Conservation (phyloP, 1,140 invertebrate genomes). For the Habropoda laboriosa region DNA sequence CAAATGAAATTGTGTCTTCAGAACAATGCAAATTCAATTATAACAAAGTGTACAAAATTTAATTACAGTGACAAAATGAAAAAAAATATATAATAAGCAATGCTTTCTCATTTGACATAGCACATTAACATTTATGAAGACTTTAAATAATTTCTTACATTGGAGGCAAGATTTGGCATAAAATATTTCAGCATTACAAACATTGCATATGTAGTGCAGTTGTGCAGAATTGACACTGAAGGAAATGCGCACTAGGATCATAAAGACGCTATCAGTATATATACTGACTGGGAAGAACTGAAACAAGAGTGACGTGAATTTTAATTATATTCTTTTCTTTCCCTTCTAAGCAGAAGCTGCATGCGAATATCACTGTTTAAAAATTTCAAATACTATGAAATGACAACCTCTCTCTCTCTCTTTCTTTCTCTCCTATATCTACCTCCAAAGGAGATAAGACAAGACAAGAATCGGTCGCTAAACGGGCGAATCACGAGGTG, state of each 20-base stretch:
- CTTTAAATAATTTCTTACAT: conserved; percentile 40
- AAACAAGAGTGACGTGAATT: not conserved
- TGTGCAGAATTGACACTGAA: conserved; percentile 50
- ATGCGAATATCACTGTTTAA: conserved; percentile 41
- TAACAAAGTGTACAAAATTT: conserved; percentile 32
- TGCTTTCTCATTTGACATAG: conserved; percentile 45
- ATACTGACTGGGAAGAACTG: conserved; percentile 1
- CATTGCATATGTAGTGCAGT: conserved; percentile 55
- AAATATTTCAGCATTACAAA: conserved; percentile 53
- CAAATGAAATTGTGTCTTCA: conserved; percentile 27
- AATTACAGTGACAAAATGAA: conserved; percentile 49
- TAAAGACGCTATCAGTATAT: conserved; percentile 27
- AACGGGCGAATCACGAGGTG: conserved; percentile 54
- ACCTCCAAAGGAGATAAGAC: conserved; percentile 47
- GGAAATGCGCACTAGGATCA: conserved; percentile 60
- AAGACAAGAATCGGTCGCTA: conserved; percentile 48
- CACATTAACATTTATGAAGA: conserved; percentile 46
- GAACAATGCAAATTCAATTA: conserved; percentile 34
- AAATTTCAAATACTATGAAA: conserved; percentile 27
- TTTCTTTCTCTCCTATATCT: conserved; percentile 43
- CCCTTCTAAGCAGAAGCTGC: conserved; percentile 33
- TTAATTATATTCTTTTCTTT: not conserved
- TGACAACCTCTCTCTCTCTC: conserved; percentile 56
- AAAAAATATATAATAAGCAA: conserved; percentile 55
- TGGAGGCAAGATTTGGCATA: conserved; percentile 43